phyloP scores from a whole-genome alignment of 2,797 vertebrate species.

The Lepidocolaptes lacrymiger region DNA sequence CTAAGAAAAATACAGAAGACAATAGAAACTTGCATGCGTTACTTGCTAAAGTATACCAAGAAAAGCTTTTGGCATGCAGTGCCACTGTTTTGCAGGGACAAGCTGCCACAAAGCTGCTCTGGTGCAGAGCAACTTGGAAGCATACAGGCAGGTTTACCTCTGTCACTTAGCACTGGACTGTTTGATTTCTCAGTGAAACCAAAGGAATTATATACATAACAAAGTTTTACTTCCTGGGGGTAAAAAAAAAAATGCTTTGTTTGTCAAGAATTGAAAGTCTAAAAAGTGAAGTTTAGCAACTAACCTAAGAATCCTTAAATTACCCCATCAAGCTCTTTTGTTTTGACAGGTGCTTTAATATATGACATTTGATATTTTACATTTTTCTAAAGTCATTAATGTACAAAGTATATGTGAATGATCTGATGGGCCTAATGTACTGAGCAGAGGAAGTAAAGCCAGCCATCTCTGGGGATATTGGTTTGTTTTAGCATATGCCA shows the following conservation, averaged over 20 bases:
- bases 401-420: neutral
- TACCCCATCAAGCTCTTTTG: neutral
- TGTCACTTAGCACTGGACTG: neutral
- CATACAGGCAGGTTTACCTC: neutral
- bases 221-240: neutral
- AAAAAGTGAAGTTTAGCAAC: neutral
- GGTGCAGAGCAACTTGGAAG: neutral
- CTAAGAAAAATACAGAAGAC: neutral
- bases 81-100: neutral
- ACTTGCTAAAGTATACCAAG: neutral
- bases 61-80: neutral
- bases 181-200: neutral
- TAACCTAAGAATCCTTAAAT: neutral
- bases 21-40: neutral
- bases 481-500: neutral
- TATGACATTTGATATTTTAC: neutral
- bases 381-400: neutral
- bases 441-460: neutral
- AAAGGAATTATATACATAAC: neutral
- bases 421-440: neutral
- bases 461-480: neutral
- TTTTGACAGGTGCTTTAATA: slow-evolving; percentile 1
- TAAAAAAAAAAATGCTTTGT: neutral
- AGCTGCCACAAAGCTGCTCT: neutral
- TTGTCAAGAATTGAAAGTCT: neutral